Conservation (phyloP, 2,113 vertebrate species). For the Carlito syrichta region DNA sequence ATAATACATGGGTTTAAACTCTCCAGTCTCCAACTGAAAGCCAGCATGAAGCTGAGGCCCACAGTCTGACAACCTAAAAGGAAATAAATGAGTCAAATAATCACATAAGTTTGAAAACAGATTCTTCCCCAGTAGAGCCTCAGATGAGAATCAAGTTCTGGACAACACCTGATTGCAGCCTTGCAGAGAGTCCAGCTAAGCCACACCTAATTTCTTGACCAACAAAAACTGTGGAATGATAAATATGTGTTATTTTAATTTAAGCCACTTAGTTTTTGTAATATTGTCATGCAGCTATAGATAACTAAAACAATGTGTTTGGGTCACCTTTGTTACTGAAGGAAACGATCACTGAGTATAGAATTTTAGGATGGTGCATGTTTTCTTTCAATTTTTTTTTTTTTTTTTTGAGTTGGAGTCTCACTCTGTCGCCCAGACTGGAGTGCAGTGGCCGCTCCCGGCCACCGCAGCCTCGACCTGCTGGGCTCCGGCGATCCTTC, state of each 20-base stretch:
- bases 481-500: no score
- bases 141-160: not conserved
- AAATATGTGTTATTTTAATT: not conserved
- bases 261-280: not conserved
- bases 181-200: not conserved
- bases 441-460: no score
- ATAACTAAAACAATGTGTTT: not conserved
- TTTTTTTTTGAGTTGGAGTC: no score
- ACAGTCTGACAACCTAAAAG: not conserved
- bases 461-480: no score
- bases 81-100: not conserved
- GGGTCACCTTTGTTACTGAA: not conserved
- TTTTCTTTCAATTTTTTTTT: conserved; percentile 6
- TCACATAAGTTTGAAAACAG: not conserved
- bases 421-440: no score
- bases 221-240: not conserved
- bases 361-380: not conserved
- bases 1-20: not conserved
- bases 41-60: not conserved
- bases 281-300: not conserved
- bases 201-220: not conserved
- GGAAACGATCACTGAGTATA: not conserved
- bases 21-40: not conserved
- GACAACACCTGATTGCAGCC: not conserved
- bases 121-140: not conserved